A percentile compares a stretch with the other conserved stretches of the same genome.
These are phyloP conservation scores for Buteo buteo DNA, from an alignment of 2,113 vertebrate species.

Conservation along the genomic window DNA sequence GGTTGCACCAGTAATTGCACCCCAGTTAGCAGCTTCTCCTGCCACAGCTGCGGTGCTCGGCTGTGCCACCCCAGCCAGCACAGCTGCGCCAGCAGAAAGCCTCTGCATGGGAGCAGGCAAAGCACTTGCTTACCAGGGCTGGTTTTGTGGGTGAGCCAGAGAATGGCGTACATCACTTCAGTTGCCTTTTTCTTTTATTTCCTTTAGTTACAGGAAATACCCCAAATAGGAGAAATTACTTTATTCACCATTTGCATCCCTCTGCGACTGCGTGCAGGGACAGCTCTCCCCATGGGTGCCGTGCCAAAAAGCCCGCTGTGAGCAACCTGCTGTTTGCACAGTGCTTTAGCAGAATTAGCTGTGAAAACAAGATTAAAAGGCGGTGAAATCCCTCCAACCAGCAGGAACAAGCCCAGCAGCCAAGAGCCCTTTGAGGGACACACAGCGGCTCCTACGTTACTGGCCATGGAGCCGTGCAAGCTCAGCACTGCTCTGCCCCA, in stretches of 20 bases:
- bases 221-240: neutral
- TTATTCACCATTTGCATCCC: rapidly evolving
- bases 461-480: rapidly evolving
- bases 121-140: neutral
- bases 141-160: neutral
- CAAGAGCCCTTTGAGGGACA: neutral
- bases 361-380: neutral
- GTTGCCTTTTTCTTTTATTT: neutral
- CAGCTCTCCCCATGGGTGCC: rapidly evolving
- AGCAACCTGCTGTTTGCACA: neutral
- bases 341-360: neutral
- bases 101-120: neutral
- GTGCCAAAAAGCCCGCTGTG: neutral
- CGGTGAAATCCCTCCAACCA: neutral
- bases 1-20: neutral
- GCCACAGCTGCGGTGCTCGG: neutral
- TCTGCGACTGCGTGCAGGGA: rapidly evolving
- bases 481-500: neutral
- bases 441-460: neutral
- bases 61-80: rapidly evolving
- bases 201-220: neutral
- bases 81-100: neutral
- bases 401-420: neutral
- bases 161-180: neutral
- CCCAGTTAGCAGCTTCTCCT: neutral